A percentile compares a stretch with the other conserved stretches of the same genome.
Conservation (phyloP, 2,113 vertebrate genomes). For the Silurus glanis region DNA sequence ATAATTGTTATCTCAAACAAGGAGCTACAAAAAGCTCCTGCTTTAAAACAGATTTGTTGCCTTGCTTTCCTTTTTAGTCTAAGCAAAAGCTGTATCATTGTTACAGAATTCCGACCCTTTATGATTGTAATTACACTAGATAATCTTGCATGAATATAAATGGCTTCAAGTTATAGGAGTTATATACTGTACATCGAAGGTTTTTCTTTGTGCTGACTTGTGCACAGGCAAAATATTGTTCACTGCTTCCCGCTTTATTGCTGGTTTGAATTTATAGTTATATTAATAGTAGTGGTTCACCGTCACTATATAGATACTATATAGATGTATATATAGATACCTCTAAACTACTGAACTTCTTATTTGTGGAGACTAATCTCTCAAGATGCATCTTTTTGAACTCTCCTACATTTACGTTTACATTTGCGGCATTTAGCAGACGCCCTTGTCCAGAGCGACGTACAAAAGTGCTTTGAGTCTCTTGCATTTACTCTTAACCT, state of each 20-base stretch:
- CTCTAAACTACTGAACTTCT: neutral
- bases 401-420: neutral
- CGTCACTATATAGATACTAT: too few relatives aligned
- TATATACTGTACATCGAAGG: constrained; percentile 31
- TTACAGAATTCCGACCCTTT: constrained; percentile 37
- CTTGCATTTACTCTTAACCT: neutral
- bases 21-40: constrained; percentile 19
- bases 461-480: too few relatives aligned
- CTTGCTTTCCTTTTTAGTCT: neutral
- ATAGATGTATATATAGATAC: neutral
- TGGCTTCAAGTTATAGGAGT: constrained; percentile 37
- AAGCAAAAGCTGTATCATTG: constrained; percentile 42
- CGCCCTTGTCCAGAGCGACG: too few relatives aligned
- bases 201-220: constrained; percentile 38
- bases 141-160: constrained; percentile 52
- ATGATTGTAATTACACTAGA: constrained; percentile 40
- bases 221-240: constrained; percentile 28
- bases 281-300: neutral
- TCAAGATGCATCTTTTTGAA: neutral
- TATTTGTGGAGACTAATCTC: neutral
- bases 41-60: constrained; percentile 14
- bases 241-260: constrained; percentile 18
- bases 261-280: constrained; percentile 34
- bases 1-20: constrained; percentile 36
- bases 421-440: too few relatives aligned